phyloP scores from a whole-genome alignment of 2,113 vertebrate species.

The Plectropomus leopardus region DNA sequence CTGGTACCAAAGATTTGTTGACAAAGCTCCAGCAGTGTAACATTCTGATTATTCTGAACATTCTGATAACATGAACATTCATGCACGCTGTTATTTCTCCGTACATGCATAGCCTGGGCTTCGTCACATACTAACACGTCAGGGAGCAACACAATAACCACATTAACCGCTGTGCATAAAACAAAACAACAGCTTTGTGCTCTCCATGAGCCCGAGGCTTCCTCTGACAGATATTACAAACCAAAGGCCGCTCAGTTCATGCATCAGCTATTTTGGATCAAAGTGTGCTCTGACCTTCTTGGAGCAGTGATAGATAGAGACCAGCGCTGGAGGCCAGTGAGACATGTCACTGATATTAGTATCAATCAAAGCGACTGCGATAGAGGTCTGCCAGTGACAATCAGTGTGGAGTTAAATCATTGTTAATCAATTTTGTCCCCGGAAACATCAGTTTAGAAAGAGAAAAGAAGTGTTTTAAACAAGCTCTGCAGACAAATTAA shows the following conservation, averaged over 20 bases:
- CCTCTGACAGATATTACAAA: slow-evolving; percentile 54
- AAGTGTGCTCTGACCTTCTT: slow-evolving; percentile 65
- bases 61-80: slow-evolving; percentile 3
- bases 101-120: background rate
- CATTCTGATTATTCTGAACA: slow-evolving; percentile 38
- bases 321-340: slow-evolving; percentile 14
- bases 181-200: slow-evolving; percentile 39
- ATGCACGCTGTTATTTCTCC: slow-evolving; percentile 3
- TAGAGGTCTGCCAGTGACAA: background rate
- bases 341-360: slow-evolving; percentile 44
- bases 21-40: slow-evolving; percentile 49
- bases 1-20: slow-evolving; percentile 45
- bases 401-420: slow-evolving; percentile 2
- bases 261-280: slow-evolving; percentile 59
- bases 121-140: slow-evolving; percentile 31
- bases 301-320: slow-evolving; percentile 35
- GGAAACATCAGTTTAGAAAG: background rate
- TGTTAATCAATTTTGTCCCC: background rate
- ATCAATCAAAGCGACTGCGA: slow-evolving; percentile 38
- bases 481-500: background rate
- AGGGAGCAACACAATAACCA: slow-evolving; percentile 29
- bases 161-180: slow-evolving; percentile 18
- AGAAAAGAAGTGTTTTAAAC: background rate
- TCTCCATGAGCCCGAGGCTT: slow-evolving; percentile 16
- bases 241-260: slow-evolving; percentile 53